phyloP scores from a whole-genome alignment of 2,888 invertebrate species.

The Fragum fragum region DNA sequence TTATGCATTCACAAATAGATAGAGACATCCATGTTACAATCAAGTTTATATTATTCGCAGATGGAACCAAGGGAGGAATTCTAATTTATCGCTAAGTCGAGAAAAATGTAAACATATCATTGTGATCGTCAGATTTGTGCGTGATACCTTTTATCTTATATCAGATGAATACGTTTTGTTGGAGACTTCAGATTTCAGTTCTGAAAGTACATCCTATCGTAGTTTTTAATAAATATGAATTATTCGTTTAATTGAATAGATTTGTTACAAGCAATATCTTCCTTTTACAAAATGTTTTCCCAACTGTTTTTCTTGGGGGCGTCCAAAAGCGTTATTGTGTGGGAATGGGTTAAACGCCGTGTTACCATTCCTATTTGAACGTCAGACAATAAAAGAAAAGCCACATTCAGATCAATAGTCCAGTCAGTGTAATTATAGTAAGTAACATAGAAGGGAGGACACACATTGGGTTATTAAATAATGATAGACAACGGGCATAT shows the following conservation, averaged over 20 bases:
- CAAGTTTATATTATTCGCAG: slow-evolving; percentile 24
- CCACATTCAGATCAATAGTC: neutral
- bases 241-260: too few species aligned
- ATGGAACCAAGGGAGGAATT: slow-evolving; percentile 9
- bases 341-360: too few species aligned
- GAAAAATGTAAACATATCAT: slow-evolving; percentile 24
- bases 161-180: too few species aligned
- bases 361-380: too few species aligned
- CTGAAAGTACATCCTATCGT: too few species aligned
- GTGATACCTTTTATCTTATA: neutral
- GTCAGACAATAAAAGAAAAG: too few species aligned
- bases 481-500: neutral
- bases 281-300: too few species aligned
- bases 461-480: neutral
- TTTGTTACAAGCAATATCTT: too few species aligned
- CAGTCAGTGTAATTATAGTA: neutral
- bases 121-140: slow-evolving; percentile 17
- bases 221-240: too few species aligned
- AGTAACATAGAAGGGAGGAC: neutral
- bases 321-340: too few species aligned
- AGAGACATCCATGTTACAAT: slow-evolving; percentile 30
- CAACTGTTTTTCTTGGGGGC: too few species aligned
- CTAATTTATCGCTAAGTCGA: slow-evolving; percentile 26
- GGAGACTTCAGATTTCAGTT: too few species aligned
- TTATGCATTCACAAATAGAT: slow-evolving; percentile 32